These are phyloP conservation scores for Lysandra bellargus DNA, from an alignment of 2,888 invertebrate genomes.

Conservation along the genomic window DNA sequence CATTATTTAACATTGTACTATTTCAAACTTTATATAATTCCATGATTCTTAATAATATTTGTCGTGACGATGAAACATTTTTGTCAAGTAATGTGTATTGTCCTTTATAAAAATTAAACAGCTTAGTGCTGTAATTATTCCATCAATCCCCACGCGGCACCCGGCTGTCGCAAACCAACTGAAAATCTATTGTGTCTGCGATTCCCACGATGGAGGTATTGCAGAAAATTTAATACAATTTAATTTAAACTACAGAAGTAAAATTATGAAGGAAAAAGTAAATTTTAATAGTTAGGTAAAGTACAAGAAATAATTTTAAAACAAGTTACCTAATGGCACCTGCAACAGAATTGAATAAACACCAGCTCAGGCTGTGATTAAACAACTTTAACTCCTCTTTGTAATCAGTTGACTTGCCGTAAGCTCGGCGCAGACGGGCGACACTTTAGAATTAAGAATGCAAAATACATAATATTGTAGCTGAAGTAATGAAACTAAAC, in stretches of 20 bases:
- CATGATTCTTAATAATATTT: background rate
- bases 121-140: no score
- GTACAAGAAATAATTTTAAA: background rate
- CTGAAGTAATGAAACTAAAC: no score
- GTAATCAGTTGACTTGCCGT: constrained; percentile 57
- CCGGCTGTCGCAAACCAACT: no score
- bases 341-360: constrained; percentile 55
- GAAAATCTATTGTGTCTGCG: no score
- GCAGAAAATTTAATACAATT: no score
- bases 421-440: constrained; percentile 45
- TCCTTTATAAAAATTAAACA: no score
- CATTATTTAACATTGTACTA: constrained; percentile 34
- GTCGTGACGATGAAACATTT: no score
- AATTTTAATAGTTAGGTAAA: background rate
- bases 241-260: background rate
- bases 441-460: background rate
- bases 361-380: constrained; percentile 61
- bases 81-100: no score
- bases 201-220: no score
- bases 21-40: background rate
- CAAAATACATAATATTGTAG: no score
- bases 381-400: constrained; percentile 68
- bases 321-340: constrained; percentile 34
- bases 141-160: no score
- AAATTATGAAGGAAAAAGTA: background rate